Evolutionary conservation across 2,113 vertebrate species (phyloP), one percentile per base, ranked within the genome.

Genomic region (Onychostruthus taczanowskii): DNA sequence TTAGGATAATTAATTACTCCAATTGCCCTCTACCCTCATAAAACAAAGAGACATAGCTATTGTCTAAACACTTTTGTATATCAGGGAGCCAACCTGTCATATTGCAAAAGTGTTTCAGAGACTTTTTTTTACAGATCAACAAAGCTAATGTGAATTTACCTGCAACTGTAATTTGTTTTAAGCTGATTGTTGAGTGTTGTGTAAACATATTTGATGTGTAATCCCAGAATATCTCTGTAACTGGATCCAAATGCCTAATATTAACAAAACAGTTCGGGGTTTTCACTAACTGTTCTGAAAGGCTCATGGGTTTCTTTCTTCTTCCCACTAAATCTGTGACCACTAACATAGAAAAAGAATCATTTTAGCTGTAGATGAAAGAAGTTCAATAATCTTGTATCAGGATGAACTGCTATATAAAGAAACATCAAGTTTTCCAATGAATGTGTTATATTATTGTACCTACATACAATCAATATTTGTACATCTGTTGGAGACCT

Each of bases 401-500:
- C 96, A 97, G 97, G 96, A 96, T 79, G 88, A 97, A 94, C 84
- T 96, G 81, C 89, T 96, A 83, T 63, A 77, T 93, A 81, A 93
- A 89, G 91, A 95, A 91, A 93, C 85, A 96, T 28, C 76, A 78
- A 74, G 67, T 63, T 94, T 90, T 94, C 93, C 75, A 93, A 93
- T 96, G 97, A 97, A 98, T 97, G 96, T 97, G 96, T 95, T 96
- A 90, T 97, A 90, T 96, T 96, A 87, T 53, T 64, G 96, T 95
- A 97, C 82, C 68, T 97, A 95, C 89, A 61, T 91, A 6, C 87
- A 93, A 93, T 93, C 94, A 93, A 52, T 95, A 88, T 93, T 90
- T 94, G 93, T 93, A 94, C 91, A 93, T 96, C 93, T 62, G 86
- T 87, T 94, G 82, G 91, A 96, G 96, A 95, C 67, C 79, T 77